Conservation (phyloP, 2,888 invertebrate species). For the Drosophila multiciliata region DNA sequence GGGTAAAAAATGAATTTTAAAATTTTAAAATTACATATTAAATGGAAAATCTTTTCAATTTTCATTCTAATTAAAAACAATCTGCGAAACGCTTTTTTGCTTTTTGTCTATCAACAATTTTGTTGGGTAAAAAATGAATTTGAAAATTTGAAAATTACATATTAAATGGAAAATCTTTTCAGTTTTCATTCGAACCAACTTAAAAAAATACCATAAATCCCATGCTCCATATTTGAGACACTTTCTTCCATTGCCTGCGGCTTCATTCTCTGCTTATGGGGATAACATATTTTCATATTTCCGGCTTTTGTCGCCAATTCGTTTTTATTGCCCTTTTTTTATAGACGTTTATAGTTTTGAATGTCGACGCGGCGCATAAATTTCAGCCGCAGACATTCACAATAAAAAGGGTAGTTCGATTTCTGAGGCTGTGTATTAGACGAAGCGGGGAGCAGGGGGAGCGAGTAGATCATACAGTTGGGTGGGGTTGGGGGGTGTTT, state of each 20-base stretch:
- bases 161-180: conserved; percentile 5
- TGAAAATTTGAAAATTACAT: too few relatives aligned
- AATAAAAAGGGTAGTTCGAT: conserved; percentile 72
- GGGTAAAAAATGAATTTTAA: too few relatives aligned
- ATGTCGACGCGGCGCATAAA: conserved; percentile 63
- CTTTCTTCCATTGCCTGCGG: conserved; percentile 2
- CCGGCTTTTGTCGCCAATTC: conserved; percentile 74
- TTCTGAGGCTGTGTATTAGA: conserved; percentile 26
- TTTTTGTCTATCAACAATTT: too few relatives aligned
- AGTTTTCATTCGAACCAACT: not conserved
- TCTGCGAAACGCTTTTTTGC: too few relatives aligned
- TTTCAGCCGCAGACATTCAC: conserved; percentile 47
- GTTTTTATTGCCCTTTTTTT: conserved; percentile 74
- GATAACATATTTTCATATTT: conserved; percentile 78
- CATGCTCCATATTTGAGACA: not conserved
- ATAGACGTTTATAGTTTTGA: conserved; percentile 81
- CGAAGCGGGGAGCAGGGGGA: not conserved
- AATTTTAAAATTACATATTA: too few relatives aligned
- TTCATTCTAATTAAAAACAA: too few relatives aligned
- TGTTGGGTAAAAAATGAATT: too few relatives aligned
- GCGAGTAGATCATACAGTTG: not conserved
- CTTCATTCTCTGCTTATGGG: conserved; percentile 30
- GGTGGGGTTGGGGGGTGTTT: not conserved
- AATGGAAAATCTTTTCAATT: too few relatives aligned
- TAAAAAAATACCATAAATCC: conserved; percentile 10